phyloP scores from a whole-genome alignment of 1,140 invertebrate genomes.

The Drosophila nikananu region DNA sequence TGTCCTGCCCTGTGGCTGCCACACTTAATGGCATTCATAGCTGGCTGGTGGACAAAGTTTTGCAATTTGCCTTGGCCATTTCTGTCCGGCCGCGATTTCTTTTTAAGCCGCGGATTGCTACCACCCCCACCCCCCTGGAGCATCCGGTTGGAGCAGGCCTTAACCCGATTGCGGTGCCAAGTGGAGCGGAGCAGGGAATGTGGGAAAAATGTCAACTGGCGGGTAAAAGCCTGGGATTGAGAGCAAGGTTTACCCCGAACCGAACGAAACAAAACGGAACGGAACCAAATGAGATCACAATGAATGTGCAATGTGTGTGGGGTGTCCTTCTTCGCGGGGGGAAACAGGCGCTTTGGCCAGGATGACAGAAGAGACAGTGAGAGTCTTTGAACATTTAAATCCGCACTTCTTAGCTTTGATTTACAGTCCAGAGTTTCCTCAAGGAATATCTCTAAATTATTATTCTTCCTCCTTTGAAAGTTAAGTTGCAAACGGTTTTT shows the following conservation, averaged over 20 bases:
- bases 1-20: constrained; percentile 21
- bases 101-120: constrained; percentile 44
- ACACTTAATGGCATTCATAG: constrained; percentile 72
- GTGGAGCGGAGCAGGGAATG: constrained; percentile 16
- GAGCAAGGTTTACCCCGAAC: constrained; percentile 26
- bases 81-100: constrained; percentile 59
- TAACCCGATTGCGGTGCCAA: constrained; percentile 26
- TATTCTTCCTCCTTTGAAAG: not conserved
- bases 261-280: not conserved
- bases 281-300: constrained; percentile 27
- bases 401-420: constrained; percentile 8
- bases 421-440: not conserved
- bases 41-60: constrained; percentile 57
- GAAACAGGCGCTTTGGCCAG: not conserved
- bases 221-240: constrained; percentile 26
- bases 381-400: constrained; percentile 23
- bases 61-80: constrained; percentile 74
- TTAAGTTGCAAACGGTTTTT: not conserved
- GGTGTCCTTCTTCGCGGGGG: constrained; percentile 13
- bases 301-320: constrained; percentile 17
- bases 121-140: not conserved
- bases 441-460: not conserved
- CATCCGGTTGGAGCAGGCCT: constrained; percentile 13
- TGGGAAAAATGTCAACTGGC: constrained; percentile 30
- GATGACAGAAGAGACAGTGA: not conserved